These are phyloP conservation scores for Pelobates fuscus DNA, from an alignment of 2,113 vertebrate genomes.

Conservation along the genomic window DNA sequence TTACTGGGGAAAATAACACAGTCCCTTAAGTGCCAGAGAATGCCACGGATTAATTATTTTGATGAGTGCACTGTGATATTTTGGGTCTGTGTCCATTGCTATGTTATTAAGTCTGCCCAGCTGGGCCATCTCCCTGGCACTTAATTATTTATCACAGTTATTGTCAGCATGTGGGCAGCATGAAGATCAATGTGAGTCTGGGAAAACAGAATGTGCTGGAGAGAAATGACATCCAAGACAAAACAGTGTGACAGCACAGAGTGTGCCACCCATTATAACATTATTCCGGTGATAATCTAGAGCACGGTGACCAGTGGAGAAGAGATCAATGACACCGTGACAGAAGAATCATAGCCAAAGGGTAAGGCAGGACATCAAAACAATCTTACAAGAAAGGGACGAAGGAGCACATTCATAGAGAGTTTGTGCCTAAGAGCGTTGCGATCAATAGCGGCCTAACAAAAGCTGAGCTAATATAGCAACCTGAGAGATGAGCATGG, in stretches of 20 bases:
- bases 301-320: conserved; percentile 29
- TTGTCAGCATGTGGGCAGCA: conserved; percentile 35
- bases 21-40: background rate
- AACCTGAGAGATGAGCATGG: background rate
- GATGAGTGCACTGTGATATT: no score
- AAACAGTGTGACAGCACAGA: conserved; percentile 31
- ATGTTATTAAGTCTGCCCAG: background rate
- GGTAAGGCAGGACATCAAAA: background rate
- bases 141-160: conserved; percentile 30
- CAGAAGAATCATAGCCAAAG: conserved; percentile 31
- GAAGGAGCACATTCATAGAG: conserved; percentile 5
- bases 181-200: conserved; percentile 11
- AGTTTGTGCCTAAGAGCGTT: conserved; percentile 3
- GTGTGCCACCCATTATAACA: conserved; percentile 31
- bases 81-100: no score
- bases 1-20: background rate
- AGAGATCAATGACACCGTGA: conserved; percentile 32
- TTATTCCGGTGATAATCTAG: conserved; percentile 19
- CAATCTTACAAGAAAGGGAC: conserved; percentile 23
- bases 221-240: conserved; percentile 41
- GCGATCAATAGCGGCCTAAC: conserved; percentile 30
- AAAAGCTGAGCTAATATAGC: conserved; percentile 6
- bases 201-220: conserved; percentile 13
- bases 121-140: conserved; percentile 1
- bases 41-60: background rate